A percentile compares a stretch with the other conserved stretches of the same genome.
Evolutionary conservation across 2,797 vertebrate genomes (phyloP).

Genomic region (Pelodytes ibericus): DNA sequence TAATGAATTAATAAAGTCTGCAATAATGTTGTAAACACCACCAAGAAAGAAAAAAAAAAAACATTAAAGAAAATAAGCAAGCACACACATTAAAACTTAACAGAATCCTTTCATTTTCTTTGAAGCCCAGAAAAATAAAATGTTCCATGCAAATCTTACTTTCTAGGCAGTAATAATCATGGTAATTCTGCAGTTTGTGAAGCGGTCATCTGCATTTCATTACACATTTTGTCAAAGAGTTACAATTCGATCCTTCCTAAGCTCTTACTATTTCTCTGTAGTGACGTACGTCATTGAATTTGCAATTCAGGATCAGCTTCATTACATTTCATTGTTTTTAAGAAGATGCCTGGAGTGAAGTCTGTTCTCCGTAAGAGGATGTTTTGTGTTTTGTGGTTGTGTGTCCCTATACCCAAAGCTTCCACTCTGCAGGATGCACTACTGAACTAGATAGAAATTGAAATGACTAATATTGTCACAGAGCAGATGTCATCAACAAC

Average conservation of each 20-base stretch:
- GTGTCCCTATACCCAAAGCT: not conserved
- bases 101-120: not conserved
- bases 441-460: not conserved
- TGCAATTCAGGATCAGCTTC: conserved; percentile 40
- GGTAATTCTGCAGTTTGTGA: conserved; percentile 44
- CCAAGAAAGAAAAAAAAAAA: too few species aligned
- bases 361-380: not conserved
- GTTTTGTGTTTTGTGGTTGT: not conserved
- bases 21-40: conserved; percentile 1
- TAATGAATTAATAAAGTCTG: not conserved
- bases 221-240: conserved; percentile 17
- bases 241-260: not conserved
- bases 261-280: not conserved
- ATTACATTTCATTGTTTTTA: conserved; percentile 48
- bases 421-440: not conserved
- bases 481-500: too few species aligned
- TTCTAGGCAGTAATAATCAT: conserved; percentile 42
- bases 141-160: conserved; percentile 25
- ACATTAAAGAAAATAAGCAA: conserved; percentile 9
- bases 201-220: conserved; percentile 49
- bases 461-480: too few species aligned
- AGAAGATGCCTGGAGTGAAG: conserved; percentile 21
- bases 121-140: conserved; percentile 33
- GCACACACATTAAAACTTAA: not conserved
- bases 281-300: conserved; percentile 35